Evolutionary conservation across 2,797 vertebrate species (phyloP), one percentile per base, ranked within the genome.

Genomic region (Hypotaenidia okinawae): DNA sequence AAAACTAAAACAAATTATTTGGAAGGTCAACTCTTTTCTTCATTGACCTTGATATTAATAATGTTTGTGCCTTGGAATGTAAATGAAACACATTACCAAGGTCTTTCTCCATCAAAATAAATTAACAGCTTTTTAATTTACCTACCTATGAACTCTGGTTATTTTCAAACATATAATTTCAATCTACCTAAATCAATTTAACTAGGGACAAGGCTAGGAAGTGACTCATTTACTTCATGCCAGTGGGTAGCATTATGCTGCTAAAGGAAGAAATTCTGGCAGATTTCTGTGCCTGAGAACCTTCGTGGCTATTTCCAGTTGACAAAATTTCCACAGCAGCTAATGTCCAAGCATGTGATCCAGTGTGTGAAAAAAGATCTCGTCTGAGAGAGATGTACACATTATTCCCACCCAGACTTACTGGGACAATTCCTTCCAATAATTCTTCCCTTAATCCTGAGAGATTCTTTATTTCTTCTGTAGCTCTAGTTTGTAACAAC

Each of bases 231-330:
- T 96, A 67, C 78, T 96, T 94, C 93, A 57, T 96, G 90, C 86
- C 76, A 58, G 73, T 95, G 93, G 82, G 92, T 96, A 90, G 41
- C 73, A 55, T 94, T 95, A 93, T 69, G 19, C 97, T 95, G 94
- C 93, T 89, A 27, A 94, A 89, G 62, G 82, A 94, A 87, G 86
- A 90, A 87, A 54, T 91, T 91, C 83, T 96, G 95, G 88, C 59
- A 95, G 82, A 93, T 97, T 97, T 98, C 89, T 97, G 96, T 98
- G 93, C 86, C 62, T 66, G 96, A 96, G 97, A 97, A 97, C 95
- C 93, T 98, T 77, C 32, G 63, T 90, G 97, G 94, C 95, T 57
- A 64, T 97, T 93, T 98, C 93, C 97, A 98, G 98, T 98, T 98
- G 98, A 97, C 97, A 97, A 86, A 93, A 95, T 93, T 97, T 97